Base-by-base conservation (phyloP, 2,113 vertebrate genomes). In the Gallinago jamesoni region DNA sequence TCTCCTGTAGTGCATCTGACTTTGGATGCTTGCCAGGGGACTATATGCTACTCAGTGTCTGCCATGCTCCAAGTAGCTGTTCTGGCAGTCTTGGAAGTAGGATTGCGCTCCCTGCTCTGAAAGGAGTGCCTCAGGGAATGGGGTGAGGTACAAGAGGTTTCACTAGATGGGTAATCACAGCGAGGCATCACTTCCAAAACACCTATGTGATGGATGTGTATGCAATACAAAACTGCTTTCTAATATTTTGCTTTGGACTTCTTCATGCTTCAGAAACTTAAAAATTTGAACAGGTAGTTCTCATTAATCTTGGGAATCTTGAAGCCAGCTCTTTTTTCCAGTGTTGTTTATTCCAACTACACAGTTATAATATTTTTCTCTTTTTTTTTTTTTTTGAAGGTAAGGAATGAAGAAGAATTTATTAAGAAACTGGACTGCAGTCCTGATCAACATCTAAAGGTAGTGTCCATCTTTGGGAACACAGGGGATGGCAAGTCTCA, bases 401-500 rank as follows among this genome's bases (percentile, higher is more conserved):
- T 99, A 96, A 98, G 97, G 31, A 98, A 99, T 82, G 99, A 99
- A 96, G 98, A 99, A 19, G 99, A 99, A 37, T 99, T 99, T 94
- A 99, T 99, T 94, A 96, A 97, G 94, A 98, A 98, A 94, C 97
- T 99, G 91, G 98, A 98, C 96, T 99, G 99, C 97, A 98, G 94
- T 79, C 98, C 99, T 45, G 99, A 99, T 19, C 99, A 99, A 87
- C 99, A 99, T 73, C 98, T 99, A 95, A 99, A 99, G 96, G 99
- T 99, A 93, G 99, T 99, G 93, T 99, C 99, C 75, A 99, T 99
- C 97, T 99, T 99, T 97, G 99, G 99, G 74, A 99, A 99, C 97
- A 99, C 99, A 0, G 99, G 99, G 28, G 99, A 99, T 95, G 99
- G 99, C 55, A 99, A 99, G 97, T 99, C 99, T 74, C 99, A 99